phyloP scores from a whole-genome alignment of 2,113 vertebrate genomes.

The Drymodes brunneopygia region DNA sequence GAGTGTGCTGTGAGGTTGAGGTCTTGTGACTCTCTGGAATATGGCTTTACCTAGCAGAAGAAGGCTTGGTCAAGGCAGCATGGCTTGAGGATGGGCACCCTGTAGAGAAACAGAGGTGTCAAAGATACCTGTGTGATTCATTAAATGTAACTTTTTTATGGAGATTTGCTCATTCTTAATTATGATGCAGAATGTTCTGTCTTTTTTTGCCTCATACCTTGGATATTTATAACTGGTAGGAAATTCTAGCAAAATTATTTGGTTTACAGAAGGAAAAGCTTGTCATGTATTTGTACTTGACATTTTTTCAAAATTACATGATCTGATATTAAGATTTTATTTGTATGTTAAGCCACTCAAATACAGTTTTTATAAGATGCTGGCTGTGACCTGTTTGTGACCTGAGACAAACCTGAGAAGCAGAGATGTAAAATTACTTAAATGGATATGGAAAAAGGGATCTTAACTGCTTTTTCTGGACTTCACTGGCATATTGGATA shows the following conservation, averaged over 20 bases:
- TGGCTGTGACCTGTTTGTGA: not conserved
- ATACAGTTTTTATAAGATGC: not conserved
- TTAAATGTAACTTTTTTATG: not conserved
- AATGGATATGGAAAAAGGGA: not conserved
- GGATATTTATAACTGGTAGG: not conserved
- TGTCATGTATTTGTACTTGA: not conserved
- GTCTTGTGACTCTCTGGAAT: not conserved
- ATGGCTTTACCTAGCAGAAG: not conserved
- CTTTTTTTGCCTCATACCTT: not conserved
- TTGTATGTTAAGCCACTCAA: not conserved
- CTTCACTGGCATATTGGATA: not conserved
- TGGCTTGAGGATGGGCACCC: not conserved
- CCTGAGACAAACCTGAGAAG: not conserved
- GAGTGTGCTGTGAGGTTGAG: not conserved
- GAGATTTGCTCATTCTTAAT: not conserved
- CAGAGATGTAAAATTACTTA: not conserved
- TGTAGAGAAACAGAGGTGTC: not conserved
- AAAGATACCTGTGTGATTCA: not conserved
- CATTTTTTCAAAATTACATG: not conserved
- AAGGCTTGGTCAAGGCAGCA: not conserved
- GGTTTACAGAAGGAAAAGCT: not conserved
- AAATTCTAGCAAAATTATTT: not conserved
- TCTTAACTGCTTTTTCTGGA: not conserved
- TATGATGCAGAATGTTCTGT: not conserved
- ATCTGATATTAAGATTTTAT: not conserved